Conservation (phyloP, 2,888 invertebrate species). For the Luperina testacea region DNA sequence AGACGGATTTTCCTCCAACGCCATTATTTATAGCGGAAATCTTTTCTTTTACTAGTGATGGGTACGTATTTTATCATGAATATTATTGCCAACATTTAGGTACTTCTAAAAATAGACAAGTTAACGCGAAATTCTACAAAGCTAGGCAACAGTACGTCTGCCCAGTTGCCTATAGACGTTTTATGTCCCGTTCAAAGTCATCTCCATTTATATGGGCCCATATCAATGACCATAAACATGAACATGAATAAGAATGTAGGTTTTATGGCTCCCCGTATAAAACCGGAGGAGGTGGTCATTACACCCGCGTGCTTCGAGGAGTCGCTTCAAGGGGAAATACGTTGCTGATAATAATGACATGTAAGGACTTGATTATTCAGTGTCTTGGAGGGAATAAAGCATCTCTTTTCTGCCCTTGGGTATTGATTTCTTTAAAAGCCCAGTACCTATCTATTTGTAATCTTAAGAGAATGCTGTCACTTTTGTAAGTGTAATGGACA, state of each 20-base stretch:
- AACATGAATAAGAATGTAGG: conserved; percentile 82
- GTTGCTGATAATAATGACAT: conserved; percentile 40
- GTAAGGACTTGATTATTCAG: conserved; percentile 21
- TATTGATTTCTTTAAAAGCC: not conserved
- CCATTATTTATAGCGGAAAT: conserved; percentile 1
- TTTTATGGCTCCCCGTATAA: conserved; percentile 79
- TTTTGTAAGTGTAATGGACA: no score
- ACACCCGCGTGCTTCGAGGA: conserved; percentile 55
- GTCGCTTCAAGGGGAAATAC: conserved; percentile 14
- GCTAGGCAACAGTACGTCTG: conserved; percentile 48
- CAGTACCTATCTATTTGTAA: no score
- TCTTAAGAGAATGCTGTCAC: no score
- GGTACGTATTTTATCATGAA: not conserved
- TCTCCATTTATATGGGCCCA: conserved; percentile 75
- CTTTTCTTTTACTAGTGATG: not conserved
- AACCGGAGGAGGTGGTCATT: conserved; percentile 77
- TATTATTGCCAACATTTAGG: not conserved
- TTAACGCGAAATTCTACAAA: conserved; percentile 37
- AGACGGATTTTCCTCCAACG: not conserved
- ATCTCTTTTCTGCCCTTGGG: not conserved
- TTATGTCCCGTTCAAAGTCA: conserved; percentile 69
- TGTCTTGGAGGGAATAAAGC: not conserved
- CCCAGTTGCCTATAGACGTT: conserved; percentile 66
- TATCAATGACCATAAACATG: conserved; percentile 84
- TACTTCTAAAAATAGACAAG: not conserved